These are phyloP conservation scores for Hormaphis cornu DNA, from an alignment of 1,140 invertebrate species.

Conservation along the genomic window DNA sequence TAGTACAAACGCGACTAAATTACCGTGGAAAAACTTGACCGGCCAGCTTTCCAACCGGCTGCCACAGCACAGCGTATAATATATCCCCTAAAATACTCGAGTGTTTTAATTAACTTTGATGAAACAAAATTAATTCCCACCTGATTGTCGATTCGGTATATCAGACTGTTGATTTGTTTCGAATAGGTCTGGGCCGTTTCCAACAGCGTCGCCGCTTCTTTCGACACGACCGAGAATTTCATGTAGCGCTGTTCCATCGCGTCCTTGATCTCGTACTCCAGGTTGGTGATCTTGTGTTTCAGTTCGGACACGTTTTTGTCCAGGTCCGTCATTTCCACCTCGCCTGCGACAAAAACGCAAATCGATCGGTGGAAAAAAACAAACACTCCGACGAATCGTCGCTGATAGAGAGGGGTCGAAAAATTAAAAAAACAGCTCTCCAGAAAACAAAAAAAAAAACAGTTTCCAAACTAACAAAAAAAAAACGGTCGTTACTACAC, in stretches of 20 bases:
- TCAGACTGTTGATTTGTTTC: background rate
- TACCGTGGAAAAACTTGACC: no score
- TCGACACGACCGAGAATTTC: constrained; percentile 1
- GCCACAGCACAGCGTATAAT: no score
- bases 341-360: background rate
- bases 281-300: constrained; percentile 12
- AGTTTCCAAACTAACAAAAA: background rate
- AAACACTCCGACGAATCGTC: background rate
- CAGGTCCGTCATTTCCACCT: constrained; percentile 24
- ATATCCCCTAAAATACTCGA: no score
- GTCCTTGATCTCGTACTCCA: constrained; percentile 20
- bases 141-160: constrained; percentile 13
- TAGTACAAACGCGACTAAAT: no score
- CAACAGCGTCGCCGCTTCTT: background rate
- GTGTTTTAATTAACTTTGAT: no score
- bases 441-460: background rate
- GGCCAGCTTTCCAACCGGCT: no score
- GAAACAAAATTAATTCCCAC: background rate
- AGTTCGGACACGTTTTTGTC: constrained; percentile 18
- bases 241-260: constrained; percentile 27
- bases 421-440: background rate
- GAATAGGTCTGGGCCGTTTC: constrained; percentile 11
- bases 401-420: no score
- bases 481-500: no score
- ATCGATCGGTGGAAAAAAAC: no score